Evolutionary conservation across 2,797 vertebrate species (phyloP), one percentile per base, ranked within the genome.

Genomic region (Dendrocincla fuliginosa): DNA sequence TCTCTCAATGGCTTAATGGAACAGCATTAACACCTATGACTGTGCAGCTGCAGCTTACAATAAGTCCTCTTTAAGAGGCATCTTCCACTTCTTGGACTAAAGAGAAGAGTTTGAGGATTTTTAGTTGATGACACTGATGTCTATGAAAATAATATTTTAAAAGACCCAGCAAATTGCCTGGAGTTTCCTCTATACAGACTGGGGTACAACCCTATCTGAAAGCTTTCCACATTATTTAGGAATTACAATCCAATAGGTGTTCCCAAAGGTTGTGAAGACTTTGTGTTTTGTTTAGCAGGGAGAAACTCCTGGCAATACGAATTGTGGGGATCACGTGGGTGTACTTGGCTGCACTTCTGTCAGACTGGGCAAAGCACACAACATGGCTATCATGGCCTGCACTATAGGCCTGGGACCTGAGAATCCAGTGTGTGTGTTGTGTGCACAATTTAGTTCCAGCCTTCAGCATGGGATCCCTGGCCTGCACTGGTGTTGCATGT

Each of bases 401-500:
- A 4, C 13, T 60, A 3, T 22, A 32, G 32, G 37, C 47, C 55
- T 44, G 24, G 22, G 9, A 74, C 52, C 17, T 47, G 33, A n/a
- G 27, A 85, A 42, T 37, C 47, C 1, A 0, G 9, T 33, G 23
- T 33, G 23, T 33, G 44, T 9, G 6, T n/a, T 25, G 30, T 56
- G 52, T 25, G 28, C 37, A 56, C 24, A 17, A 10, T 17, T 46
- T 64, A 32, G 46, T 19, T 47, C n/a, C 27, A 19, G 20, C 16
- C 55, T 39, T 77, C 59, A 33, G 55, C 30, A 5, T 27, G 23
- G 50, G 24, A 60, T 39, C 39, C 24, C 52, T 65, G 55, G 23
- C 27, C 50, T 0, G 0, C 22, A n/a, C 52, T 32, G 23, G 16
- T 22, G 6, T 16, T 30, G 56, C n/a, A 9, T 46, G 16, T 3